Conservation (phyloP, 1,140 invertebrate genomes). For the Drosophila miranda region DNA sequence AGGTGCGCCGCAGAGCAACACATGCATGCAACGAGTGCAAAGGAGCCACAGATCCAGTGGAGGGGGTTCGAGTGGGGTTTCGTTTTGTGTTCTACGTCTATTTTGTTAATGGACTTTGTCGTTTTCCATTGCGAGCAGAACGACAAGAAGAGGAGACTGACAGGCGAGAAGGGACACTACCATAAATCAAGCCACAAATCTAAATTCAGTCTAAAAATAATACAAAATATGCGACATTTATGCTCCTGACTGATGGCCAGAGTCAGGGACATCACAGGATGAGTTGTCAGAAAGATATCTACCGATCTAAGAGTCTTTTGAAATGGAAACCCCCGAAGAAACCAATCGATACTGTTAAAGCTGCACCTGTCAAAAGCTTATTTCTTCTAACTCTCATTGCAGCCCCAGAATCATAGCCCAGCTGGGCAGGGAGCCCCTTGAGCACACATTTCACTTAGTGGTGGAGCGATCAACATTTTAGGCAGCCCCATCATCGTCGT, state of each 20-base stretch:
- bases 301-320: too few relatives aligned
- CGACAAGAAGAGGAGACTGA: conserved; percentile 7
- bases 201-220: conserved; percentile 28
- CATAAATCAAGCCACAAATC: conserved; percentile 69
- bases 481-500: background rate
- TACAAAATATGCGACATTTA: conserved; percentile 18
- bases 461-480: conserved; percentile 25
- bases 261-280: conserved; percentile 28
- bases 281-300: background rate
- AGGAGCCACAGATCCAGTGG: conserved; percentile 20
- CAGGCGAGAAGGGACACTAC: conserved; percentile 7
- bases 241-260: conserved; percentile 35
- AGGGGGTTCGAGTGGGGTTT: conserved; percentile 8
- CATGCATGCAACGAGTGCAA: conserved; percentile 35
- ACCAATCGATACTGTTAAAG: background rate
- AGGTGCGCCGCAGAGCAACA: conserved; percentile 70
- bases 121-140: conserved; percentile 42
- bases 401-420: background rate
- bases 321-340: too few relatives aligned
- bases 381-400: background rate
- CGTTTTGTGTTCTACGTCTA: conserved; percentile 42
- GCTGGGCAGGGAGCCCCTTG: background rate
- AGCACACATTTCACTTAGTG: conserved; percentile 28
- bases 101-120: conserved; percentile 74
- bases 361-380: background rate